Evolutionary conservation across 1,140 invertebrate species (phyloP).

Genomic region (Oedothorax gibbosus): DNA sequence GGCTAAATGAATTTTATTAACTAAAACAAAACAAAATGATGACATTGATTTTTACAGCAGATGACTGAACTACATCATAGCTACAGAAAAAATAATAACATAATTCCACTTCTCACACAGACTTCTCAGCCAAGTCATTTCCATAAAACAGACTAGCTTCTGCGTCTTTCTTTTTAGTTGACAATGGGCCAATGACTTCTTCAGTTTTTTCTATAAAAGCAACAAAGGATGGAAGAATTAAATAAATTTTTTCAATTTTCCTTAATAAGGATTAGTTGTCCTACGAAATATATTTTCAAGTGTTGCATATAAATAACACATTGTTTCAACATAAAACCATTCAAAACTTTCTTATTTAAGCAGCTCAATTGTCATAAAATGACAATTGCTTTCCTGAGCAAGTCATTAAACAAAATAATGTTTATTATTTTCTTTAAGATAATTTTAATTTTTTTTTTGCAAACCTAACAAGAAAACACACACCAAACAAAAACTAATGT

Average conservation of each 20-base stretch:
- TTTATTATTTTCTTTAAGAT: too few relatives aligned
- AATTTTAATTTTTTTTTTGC: too few relatives aligned
- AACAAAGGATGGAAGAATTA: neutral
- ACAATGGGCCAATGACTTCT: slow-evolving; percentile 4
- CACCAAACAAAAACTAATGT: too few relatives aligned
- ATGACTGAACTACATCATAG: slow-evolving; percentile 11
- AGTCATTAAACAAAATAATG: too few relatives aligned
- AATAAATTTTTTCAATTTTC: too few relatives aligned
- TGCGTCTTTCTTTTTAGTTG: neutral
- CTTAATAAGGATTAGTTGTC: neutral
- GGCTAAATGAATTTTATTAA: slow-evolving; percentile 21
- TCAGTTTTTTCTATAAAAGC: neutral
- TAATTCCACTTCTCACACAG: neutral
- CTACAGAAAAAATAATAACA: neutral
- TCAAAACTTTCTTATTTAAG: neutral
- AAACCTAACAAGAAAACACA: too few relatives aligned
- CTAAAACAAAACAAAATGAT: slow-evolving; percentile 1
- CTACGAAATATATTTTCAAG: neutral
- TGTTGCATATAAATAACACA: neutral
- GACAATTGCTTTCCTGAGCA: neutral
- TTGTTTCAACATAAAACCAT: neutral
- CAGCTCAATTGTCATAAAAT: neutral
- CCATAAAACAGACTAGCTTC: neutral
- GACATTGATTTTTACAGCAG: slow-evolving; percentile 1
- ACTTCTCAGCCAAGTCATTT: neutral